Percentiles rank a stretch among this genome's conserved stretches.
phyloP scores from a whole-genome alignment of 2,888 invertebrate genomes.

The Bruchidius siliquastri region DNA sequence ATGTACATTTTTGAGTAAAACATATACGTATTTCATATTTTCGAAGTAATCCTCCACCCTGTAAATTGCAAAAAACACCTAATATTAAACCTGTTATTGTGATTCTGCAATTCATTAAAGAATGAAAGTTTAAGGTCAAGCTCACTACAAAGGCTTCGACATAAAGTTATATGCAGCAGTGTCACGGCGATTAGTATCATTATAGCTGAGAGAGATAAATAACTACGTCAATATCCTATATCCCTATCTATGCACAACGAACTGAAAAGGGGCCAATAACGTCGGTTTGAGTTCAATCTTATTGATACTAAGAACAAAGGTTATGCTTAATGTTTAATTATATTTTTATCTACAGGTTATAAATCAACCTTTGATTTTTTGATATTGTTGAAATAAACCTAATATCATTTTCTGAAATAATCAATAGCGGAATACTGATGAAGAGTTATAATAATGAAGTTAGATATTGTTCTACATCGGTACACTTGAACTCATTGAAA shows the following conservation, averaged over 20 bases:
- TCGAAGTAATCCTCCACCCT: not conserved
- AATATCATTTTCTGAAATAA: not conserved
- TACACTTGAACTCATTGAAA: too few species aligned
- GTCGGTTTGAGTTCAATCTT: not conserved
- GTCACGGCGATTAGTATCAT: not conserved
- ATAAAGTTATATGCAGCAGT: not conserved
- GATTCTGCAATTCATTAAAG: not conserved
- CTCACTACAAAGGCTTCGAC: not conserved
- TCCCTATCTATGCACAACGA: not conserved
- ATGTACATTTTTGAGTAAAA: too few species aligned
- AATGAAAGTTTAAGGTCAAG: not conserved
- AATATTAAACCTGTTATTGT: not conserved
- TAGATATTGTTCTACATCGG: too few species aligned
- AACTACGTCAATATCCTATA: not conserved
- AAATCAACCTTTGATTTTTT: not conserved
- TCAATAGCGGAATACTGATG: too few species aligned
- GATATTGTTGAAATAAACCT: not conserved
- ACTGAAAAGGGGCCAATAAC: not conserved
- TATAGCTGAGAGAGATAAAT: not conserved
- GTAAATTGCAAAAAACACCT: not conserved
- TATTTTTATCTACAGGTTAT: not conserved
- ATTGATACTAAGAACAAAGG: not conserved
- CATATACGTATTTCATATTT: too few species aligned
- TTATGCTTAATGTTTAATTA: not conserved
- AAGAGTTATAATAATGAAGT: too few species aligned